Percentiles rank a stretch among this genome's conserved stretches.
phyloP scores from a whole-genome alignment of 1,140 invertebrate species.

The Drosophila virilis region DNA sequence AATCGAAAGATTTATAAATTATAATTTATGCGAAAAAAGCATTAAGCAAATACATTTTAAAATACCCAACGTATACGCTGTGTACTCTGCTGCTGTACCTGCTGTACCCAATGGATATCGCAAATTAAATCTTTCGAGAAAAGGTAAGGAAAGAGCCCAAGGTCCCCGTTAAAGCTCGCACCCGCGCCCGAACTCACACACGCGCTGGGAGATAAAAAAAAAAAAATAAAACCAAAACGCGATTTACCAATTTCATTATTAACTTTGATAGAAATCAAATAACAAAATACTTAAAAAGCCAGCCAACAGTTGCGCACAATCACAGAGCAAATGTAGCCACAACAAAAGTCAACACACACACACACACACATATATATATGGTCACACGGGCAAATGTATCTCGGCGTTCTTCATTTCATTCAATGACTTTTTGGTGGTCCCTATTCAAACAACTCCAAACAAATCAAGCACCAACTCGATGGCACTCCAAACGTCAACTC shows the following conservation, averaged over 20 bases:
- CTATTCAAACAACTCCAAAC: conserved; percentile 82
- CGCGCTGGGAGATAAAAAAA: background rate
- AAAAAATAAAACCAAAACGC: conserved; percentile 41
- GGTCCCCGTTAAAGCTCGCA: conserved; percentile 47
- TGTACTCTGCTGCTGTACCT: conserved; percentile 19
- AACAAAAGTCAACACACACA: conserved; percentile 33
- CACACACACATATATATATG: conserved; percentile 11
- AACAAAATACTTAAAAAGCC: conserved; percentile 77
- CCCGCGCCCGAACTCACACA: conserved; percentile 40
- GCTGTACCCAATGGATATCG: conserved; percentile 71
- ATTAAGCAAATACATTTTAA: conserved; percentile 30
- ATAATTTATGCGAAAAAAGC: conserved; percentile 54
- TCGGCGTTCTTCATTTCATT: conserved; percentile 80
- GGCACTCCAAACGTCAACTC: conserved; percentile 80
- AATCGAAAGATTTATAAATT: conserved; percentile 47
- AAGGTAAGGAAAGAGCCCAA: conserved; percentile 66
- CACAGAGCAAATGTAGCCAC: conserved; percentile 49
- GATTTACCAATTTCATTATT: conserved; percentile 81
- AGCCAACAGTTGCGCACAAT: conserved; percentile 36
- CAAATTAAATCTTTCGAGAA: conserved; percentile 74
- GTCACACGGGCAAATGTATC: conserved; percentile 59
- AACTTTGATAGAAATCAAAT: conserved; percentile 81
- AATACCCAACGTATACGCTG: conserved; percentile 2
- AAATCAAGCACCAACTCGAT: conserved; percentile 79
- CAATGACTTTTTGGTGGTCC: conserved; percentile 82